Evolutionary conservation across 2,888 invertebrate genomes (phyloP).

Genomic region (Cheilosia soror): DNA sequence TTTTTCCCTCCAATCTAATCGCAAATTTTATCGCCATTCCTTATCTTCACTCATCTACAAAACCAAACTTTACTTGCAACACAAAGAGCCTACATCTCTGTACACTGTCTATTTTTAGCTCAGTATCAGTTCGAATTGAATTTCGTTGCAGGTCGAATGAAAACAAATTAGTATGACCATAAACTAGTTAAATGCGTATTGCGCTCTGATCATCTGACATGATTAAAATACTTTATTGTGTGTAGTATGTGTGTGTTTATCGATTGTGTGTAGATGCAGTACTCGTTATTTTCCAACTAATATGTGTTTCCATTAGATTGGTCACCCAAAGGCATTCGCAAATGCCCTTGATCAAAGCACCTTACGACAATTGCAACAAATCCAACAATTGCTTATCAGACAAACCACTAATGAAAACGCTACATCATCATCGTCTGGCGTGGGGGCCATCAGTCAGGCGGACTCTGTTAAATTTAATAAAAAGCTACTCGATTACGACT

Average conservation of each 20-base stretch:
- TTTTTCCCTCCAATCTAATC: too few relatives aligned
- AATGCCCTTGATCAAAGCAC: conserved; percentile 78
- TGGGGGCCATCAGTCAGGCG: conserved; percentile 75
- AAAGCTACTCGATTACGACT: conserved; percentile 95
- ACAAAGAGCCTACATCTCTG: too few relatives aligned
- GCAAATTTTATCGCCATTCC: too few relatives aligned
- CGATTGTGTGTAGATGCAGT: conserved; percentile 26
- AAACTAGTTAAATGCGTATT: conserved; percentile 6
- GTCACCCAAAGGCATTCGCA: conserved; percentile 81
- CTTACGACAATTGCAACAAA: conserved; percentile 86
- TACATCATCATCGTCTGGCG: conserved; percentile 56
- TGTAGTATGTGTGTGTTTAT: conserved; percentile 14
- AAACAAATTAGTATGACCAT: conserved; percentile 50
- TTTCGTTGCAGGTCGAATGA: not conserved
- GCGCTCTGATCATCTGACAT: not conserved
- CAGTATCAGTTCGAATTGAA: too few relatives aligned
- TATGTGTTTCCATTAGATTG: conserved; percentile 75
- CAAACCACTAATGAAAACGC: conserved; percentile 78
- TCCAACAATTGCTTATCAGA: conserved; percentile 86
- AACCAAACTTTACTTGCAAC: too few relatives aligned
- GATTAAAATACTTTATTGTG: not conserved
- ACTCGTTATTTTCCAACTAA: conserved; percentile 37
- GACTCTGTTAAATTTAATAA: conserved; percentile 90
- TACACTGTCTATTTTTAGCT: too few relatives aligned
- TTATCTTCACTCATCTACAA: too few relatives aligned